Evolutionary conservation across 2,888 invertebrate species (phyloP), one percentile per base, ranked within the genome.

Genomic region (Alitta virens): DNA sequence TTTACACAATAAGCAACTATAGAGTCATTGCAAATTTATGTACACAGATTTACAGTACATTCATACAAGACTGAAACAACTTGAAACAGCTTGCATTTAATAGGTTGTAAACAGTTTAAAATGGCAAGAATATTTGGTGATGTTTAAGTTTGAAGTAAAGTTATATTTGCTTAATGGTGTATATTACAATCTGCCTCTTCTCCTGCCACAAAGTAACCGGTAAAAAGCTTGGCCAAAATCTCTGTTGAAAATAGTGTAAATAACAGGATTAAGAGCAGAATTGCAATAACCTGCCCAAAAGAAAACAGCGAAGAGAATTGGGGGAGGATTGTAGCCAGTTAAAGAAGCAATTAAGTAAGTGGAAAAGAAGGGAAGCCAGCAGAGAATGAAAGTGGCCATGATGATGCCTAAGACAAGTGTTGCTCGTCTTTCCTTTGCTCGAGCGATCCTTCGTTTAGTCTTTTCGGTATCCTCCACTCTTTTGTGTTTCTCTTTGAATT

Each of bases 241-340:
- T 86, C 95, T 92, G 85, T 96, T 96, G 85, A 96, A 96, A 78
- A 96, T 94, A 64, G 95, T 96, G 84, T 96, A 96, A 76, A 95
- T 95, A 76, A 84, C 81, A 65, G 95, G 95, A 84, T 96, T 96
- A 59, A 96, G 85, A 56, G 94, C 95, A 63, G 94, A 95, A 84
- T 96, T 96, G 90, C 94, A 94, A 82, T 96, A 97, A 49, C 96
- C 96, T 70, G 96, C 85, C 96, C 96, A 96, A 84, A 96, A 96
- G 42, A 94, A 95, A 70, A 94, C 89, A 62, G 92, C 91, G 78
- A 95, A 96, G 16, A 78, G 76, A 38, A 74, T 72, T 3, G 67
- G 74, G 67, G 70, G 81, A 65, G 75, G 76, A 62, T 74, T 72
- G 42, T 68, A 63, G 12, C 60, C 60, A 59, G 80, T 82, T 59